These are phyloP conservation scores for Hydrozoanthus tunicans DNA, from an alignment of 64 coral and sea anemone species.

Conservation along the genomic window DNA sequence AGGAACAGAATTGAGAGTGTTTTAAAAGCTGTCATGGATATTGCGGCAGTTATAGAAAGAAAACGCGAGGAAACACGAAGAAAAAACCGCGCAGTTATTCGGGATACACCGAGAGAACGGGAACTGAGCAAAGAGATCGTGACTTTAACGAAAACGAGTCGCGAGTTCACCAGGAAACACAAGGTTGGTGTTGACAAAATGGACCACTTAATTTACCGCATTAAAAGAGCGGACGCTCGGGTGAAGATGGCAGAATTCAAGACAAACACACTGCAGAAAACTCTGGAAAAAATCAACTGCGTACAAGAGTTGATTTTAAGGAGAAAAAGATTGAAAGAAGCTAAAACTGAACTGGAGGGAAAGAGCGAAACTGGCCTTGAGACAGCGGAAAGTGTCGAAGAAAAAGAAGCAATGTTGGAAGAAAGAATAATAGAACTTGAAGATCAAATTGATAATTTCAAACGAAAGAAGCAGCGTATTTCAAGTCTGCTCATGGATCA, in stretches of 20 bases:
- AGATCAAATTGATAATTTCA: constrained; percentile 53
- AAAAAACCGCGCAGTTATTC: constrained; percentile 4
- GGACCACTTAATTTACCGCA: constrained; percentile 19
- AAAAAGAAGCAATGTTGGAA: constrained; percentile 20
- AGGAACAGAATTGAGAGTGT: constrained; percentile 34
- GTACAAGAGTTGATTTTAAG: constrained; percentile 20
- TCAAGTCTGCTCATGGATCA: constrained; percentile 9
- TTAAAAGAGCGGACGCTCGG: constrained; percentile 7
- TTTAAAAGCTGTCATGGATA: constrained; percentile 7
- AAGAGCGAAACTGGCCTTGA: background rate
- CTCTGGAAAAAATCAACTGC: constrained; percentile 18
- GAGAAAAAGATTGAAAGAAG: constrained; percentile 4
- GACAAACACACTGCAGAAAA: constrained; percentile 12
- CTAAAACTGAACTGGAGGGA: background rate
- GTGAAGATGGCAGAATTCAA: constrained; percentile 24
- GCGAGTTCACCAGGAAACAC: constrained; percentile 22
- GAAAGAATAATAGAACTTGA: constrained; percentile 50
- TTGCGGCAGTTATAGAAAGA: constrained; percentile 28
- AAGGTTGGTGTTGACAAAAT: constrained; percentile 42
- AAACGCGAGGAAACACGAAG: constrained; percentile 40
- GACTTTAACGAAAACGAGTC: constrained; percentile 39
- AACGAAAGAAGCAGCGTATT: constrained; percentile 25
- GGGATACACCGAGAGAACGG: background rate
- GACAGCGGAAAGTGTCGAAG: constrained; percentile 23
- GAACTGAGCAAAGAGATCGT: constrained; percentile 37